These are phyloP conservation scores for Parambassis ranga DNA, from an alignment of 2,797 vertebrate genomes.

Conservation along the genomic window DNA sequence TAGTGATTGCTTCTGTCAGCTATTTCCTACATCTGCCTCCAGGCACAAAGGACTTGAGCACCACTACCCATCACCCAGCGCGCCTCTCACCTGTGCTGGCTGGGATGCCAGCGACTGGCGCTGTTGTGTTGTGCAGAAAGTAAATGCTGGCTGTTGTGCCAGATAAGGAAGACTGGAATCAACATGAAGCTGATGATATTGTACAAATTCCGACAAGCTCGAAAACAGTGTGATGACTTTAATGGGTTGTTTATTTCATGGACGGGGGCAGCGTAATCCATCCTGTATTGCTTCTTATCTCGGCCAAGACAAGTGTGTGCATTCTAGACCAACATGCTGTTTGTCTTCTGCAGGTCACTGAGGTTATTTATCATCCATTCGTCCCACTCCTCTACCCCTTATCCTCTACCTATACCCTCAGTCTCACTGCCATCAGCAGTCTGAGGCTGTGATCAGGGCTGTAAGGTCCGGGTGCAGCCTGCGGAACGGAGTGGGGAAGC, in stretches of 20 bases:
- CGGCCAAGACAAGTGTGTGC: constrained; percentile 18
- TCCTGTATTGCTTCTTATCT: constrained; percentile 22
- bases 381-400: constrained; percentile 5
- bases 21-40: constrained; percentile 74
- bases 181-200: constrained; percentile 43
- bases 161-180: constrained; percentile 47
- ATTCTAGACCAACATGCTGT: neutral
- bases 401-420: constrained; percentile 21
- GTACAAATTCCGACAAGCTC: constrained; percentile 5
- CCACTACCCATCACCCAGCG: constrained; percentile 13
- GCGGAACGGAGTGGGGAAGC: constrained; percentile 70
- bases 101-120: constrained; percentile 1
- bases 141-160: constrained; percentile 20
- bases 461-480: constrained; percentile 69
- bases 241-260: constrained; percentile 36
- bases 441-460: constrained; percentile 56
- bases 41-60: constrained; percentile 57
- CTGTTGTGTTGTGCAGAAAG: constrained; percentile 21
- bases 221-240: constrained; percentile 14
- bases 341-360: constrained; percentile 19
- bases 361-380: constrained; percentile 39
- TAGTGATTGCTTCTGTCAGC: constrained; percentile 76
- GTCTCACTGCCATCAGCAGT: constrained; percentile 66
- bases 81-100: constrained; percentile 56
- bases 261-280: constrained; percentile 10